A percentile compares a stretch with the other conserved stretches of the same genome.
These are phyloP conservation scores for Chrysolina haemoptera DNA, from an alignment of 2,888 invertebrate genomes.

Conservation along the genomic window DNA sequence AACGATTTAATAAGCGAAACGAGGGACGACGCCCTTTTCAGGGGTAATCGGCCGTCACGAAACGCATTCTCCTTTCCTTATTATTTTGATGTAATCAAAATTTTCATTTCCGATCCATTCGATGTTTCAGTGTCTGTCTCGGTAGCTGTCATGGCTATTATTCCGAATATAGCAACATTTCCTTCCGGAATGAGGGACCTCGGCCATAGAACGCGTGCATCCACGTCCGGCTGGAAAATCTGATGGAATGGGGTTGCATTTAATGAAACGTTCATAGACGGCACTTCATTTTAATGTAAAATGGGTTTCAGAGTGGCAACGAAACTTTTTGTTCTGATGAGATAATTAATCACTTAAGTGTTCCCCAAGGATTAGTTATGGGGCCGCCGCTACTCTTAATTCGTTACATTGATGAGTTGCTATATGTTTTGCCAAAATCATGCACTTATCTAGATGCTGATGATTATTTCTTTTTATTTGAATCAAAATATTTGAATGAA, in stretches of 20 bases:
- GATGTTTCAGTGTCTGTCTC: conserved; percentile 1
- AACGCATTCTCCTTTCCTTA: conserved; percentile 40
- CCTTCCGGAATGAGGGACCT: neutral
- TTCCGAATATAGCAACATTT: conserved; percentile 5
- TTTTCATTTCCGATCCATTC: conserved; percentile 25
- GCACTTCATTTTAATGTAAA: too few species aligned
- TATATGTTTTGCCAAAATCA: too few species aligned
- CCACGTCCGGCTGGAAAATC: neutral
- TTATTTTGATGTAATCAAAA: conserved; percentile 34
- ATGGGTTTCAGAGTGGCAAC: too few species aligned
- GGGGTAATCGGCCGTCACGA: conserved; percentile 43
- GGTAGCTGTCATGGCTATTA: conserved; percentile 3
- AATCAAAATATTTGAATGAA: too few species aligned
- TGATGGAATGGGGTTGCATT: neutral
- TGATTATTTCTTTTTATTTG: too few species aligned
- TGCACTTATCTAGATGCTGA: too few species aligned
- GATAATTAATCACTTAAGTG: too few species aligned
- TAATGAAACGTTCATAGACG: neutral
- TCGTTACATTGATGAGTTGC: too few species aligned
- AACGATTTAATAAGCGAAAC: conserved; percentile 56
- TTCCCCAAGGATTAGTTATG: too few species aligned
- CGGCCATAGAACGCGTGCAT: neutral
- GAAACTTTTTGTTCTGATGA: too few species aligned
- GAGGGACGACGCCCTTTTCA: conserved; percentile 51
- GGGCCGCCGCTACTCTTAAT: too few species aligned